A percentile compares a stretch with the other conserved stretches of the same genome.
Evolutionary conservation across 2,888 invertebrate species (phyloP).

Genomic region (Cerastis leucographa): DNA sequence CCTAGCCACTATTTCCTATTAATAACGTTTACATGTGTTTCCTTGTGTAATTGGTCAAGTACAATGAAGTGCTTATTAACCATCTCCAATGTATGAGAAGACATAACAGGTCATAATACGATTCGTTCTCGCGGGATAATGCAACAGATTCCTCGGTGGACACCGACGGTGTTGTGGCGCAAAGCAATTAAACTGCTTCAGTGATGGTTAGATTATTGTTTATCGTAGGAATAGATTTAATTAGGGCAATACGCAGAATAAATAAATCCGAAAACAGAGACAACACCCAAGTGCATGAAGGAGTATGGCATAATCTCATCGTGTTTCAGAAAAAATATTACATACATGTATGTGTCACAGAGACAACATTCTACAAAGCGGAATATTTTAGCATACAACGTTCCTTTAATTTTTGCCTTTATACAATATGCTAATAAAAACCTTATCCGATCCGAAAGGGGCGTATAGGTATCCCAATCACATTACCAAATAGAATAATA

Average conservation of each 20-base stretch:
- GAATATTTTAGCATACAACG: background rate
- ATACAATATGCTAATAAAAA: background rate
- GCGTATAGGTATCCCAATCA: too few species aligned
- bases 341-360: background rate
- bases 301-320: background rate
- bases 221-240: background rate
- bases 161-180: conserved; percentile 1
- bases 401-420: background rate
- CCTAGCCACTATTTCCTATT: too few species aligned
- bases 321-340: background rate
- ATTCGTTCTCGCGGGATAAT: conserved; percentile 33
- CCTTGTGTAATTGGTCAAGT: background rate
- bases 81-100: background rate
- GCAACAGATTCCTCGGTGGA: conserved; percentile 39
- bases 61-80: conserved; percentile 26
- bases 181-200: conserved; percentile 6
- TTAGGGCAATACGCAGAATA: background rate
- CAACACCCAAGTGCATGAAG: background rate
- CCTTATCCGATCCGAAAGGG: too few species aligned
- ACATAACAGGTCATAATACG: conserved; percentile 36
- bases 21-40: background rate
- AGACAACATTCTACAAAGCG: background rate
- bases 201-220: background rate
- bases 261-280: background rate
- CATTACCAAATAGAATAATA: too few species aligned